Evolutionary conservation across 2,113 vertebrate genomes (phyloP), one percentile per base, ranked within the genome.

Genomic region (Leptobrachium leishanense): DNA sequence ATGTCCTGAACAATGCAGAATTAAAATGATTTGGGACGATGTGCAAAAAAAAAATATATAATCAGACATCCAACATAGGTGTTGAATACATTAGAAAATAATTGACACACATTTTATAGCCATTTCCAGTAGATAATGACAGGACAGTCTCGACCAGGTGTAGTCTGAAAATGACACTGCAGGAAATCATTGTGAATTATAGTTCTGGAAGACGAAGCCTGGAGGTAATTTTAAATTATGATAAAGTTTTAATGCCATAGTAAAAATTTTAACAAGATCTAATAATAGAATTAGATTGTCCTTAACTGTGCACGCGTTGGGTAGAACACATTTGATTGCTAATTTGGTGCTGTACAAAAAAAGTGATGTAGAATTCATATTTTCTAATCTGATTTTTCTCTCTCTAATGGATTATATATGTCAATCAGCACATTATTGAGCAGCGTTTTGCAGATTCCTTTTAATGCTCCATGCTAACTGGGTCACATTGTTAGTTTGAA

Each of bases 81-180:
- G 77, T 44, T 79, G 77, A 79, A 79, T 80, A 74, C 70, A 74
- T 80, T 80, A 80, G 77, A 80, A 44, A 46, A 68, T 73, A 80
- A 80, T 80, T 74, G 77, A 67, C 77, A 80, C n/a, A 44, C 77
- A 67, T 66, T 73, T 80, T 80, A 80, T 80, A 55, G 77, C 77
- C 57, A 67, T 74, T 62, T 73, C 74, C 62, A 72, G 68, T 70
- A 80, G 63, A 80, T 79, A 79, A 79, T 79, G 70, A 72, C 59
- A 80, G 62, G 63, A 59, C 68, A 68, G 70, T 74, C 42, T 73
- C 63, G 66, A 46, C 44, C 70, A 80, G 77, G 70, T 80, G 62
- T 80, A 80, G 73, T 73, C 73, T 67, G 65, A 80, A 80, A 80
- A 80, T 80, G 63, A 66, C 69, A 79, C 46, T 13, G 69, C 69